Base-by-base conservation (phyloP, 2,797 vertebrate species). In the Rhyacichthys aspro region DNA sequence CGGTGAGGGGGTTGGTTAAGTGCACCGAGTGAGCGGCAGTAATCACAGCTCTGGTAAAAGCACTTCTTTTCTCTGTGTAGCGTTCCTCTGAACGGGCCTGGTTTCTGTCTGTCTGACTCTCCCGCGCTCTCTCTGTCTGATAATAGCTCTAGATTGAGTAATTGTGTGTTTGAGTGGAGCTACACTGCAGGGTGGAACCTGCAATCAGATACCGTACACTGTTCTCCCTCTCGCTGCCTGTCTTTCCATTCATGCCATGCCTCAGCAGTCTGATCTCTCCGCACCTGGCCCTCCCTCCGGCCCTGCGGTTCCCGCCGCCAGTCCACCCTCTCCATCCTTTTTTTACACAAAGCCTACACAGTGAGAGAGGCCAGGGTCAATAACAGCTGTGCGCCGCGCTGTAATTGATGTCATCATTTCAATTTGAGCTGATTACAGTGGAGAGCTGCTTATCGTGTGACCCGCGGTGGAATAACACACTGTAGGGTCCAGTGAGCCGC, bases 331-430 rank as follows among this genome's bases (percentile, higher is more conserved):
- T 65, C 61, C n/a, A 37, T 54, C 45, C 16, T 34, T 49, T 34
- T 34, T 41, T 43, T 43, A 53, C 55, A 55, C 50, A 39, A 53
- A 46, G 41, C 52, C 60, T 15, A 66, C 66, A 33, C 73, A 66
- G 67, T 64, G 65, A 67, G 80, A 1, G 54, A 84, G 86, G 88
- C 71, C 17, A 19, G 81, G 90, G 90, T 92, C 91, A 91, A 89
- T 90, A 91, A 90, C 88, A 87, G 83, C 82, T 76, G 85, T 74
- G 87, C 63, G 77, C 79, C 66, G 62, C 43, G 75, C 83, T 80
- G 83, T 93, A 93, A 93, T 92, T 92, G 89, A 93, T 92, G 90
- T 92, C 89, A 91, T 92, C 88, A 88, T 91, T 90, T 90, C 91
- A 91, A 91, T 92, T 90, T 88, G 80, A 90, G 90, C 84, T 90